These are phyloP conservation scores for Plagiodera versicolora DNA, from an alignment of 2,888 invertebrate species.

Conservation along the genomic window DNA sequence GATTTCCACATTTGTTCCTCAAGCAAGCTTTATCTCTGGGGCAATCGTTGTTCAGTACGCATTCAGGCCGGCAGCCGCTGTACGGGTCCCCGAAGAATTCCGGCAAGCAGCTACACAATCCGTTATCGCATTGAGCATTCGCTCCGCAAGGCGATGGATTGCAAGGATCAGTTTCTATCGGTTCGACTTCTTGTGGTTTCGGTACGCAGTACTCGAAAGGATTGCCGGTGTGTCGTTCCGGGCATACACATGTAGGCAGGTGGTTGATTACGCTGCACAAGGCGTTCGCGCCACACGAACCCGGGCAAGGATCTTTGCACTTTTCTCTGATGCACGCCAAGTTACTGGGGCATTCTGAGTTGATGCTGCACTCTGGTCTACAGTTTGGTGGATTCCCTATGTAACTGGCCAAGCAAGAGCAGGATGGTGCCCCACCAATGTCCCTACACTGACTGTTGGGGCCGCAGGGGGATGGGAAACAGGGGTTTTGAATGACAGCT, in stretches of 20 bases:
- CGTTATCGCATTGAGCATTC: conserved; percentile 66
- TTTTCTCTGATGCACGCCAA: conserved; percentile 73
- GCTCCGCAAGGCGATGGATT: conserved; percentile 78
- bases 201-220: conserved; percentile 57
- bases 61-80: conserved; percentile 74
- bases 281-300: conserved; percentile 69
- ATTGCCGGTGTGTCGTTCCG: conserved; percentile 61
- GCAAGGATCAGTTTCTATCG: conserved; percentile 58
- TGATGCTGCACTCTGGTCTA: conserved; percentile 72
- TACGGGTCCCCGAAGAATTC: conserved; percentile 72
- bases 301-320: conserved; percentile 73
- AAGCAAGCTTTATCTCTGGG: conserved; percentile 69
- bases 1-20: conserved; percentile 72
- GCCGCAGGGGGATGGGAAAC: conserved; percentile 72
- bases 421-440: conserved; percentile 64
- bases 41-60: conserved; percentile 72
- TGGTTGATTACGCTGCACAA: conserved; percentile 69
- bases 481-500: conserved; percentile 61
- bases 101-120: conserved; percentile 70
- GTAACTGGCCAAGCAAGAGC: conserved; percentile 67
- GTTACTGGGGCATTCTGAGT: conserved; percentile 71
- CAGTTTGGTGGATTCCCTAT: conserved; percentile 74
- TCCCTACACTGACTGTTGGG: conserved; percentile 66
- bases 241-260: conserved; percentile 69
- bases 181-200: conserved; percentile 44